These are phyloP conservation scores for Deladenus siricidicola DNA, from an alignment of 2,888 invertebrate species.

Conservation along the genomic window DNA sequence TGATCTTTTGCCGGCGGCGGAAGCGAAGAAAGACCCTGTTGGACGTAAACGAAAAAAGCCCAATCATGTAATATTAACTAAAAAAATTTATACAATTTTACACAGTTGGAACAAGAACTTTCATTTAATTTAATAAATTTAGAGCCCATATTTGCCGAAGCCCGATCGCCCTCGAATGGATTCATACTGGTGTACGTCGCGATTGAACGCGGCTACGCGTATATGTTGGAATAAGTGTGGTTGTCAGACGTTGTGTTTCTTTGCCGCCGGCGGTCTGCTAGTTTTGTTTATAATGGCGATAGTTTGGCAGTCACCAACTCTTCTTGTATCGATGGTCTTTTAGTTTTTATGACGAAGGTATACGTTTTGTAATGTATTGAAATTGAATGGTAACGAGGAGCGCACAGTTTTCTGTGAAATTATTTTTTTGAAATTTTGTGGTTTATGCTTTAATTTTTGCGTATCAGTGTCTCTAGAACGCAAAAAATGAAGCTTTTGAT, in stretches of 20 bases:
- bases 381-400: not conserved
- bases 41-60: slow-evolving; percentile 48
- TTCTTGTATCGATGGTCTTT: not conserved
- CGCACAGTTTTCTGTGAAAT: not conserved
- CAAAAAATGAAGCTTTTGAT: too few species aligned
- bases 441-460: too few species aligned
- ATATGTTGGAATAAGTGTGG: slow-evolving; percentile 38
- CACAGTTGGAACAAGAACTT: too few species aligned
- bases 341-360: not conserved
- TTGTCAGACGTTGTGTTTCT: slow-evolving; percentile 14
- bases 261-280: not conserved
- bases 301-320: slow-evolving; percentile 6
- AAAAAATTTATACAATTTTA: too few species aligned
- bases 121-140: slow-evolving; percentile 6
- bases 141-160: slow-evolving; percentile 40
- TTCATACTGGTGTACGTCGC: slow-evolving; percentile 27
- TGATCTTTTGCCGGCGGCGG: slow-evolving; percentile 32
- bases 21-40: slow-evolving; percentile 44
- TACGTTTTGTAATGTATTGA: too few species aligned
- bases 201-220: slow-evolving; percentile 16
- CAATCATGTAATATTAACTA: slow-evolving; percentile 46
- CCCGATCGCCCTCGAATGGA: slow-evolving; percentile 41
- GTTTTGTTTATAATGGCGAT: slow-evolving; percentile 11
- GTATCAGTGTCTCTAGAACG: too few species aligned
- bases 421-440: not conserved